Percentiles rank a stretch among this genome's conserved stretches.
Conservation (phyloP, 2,113 vertebrate genomes). For the Phyllopteryx taeniolatus region DNA sequence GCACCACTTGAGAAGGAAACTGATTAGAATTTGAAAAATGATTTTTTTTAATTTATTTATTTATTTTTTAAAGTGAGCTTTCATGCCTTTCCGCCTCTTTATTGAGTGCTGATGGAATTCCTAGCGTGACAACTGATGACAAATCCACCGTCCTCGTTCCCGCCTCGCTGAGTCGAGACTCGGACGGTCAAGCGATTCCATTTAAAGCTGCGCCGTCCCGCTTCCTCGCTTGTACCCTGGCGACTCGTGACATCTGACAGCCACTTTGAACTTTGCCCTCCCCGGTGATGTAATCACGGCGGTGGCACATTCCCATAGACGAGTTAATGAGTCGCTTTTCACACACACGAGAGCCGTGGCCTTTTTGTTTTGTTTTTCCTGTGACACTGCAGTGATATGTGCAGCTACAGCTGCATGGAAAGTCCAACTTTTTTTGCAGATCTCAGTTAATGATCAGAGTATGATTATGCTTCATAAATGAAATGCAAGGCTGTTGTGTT, state of each 20-base stretch:
- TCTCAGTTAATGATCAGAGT: no score
- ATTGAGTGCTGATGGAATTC: conserved; percentile 9
- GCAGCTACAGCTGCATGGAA: background rate
- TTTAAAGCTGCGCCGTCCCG: no score
- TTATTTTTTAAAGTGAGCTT: no score
- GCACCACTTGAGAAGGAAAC: no score
- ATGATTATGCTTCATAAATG: no score
- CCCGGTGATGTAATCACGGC: background rate
- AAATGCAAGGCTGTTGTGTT: no score
- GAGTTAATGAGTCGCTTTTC: conserved; percentile 35
- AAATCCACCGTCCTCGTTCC: conserved; percentile 29
- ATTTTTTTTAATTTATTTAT: conserved; percentile 4
- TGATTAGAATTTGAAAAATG: background rate
- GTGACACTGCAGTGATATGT: background rate
- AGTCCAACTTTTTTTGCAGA: conserved; percentile 1
- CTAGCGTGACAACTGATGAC: conserved; percentile 16
- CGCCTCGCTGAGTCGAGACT: background rate
- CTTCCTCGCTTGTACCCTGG: no score
- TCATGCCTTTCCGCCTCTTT: background rate
- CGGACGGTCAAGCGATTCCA: no score
- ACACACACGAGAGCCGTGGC: conserved; percentile 29
- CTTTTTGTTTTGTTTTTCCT: conserved; percentile 13
- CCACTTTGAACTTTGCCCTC: background rate
- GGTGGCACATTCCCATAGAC: background rate
- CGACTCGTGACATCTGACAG: conserved; percentile 2